Conservation (phyloP, 1,140 invertebrate genomes). For the Microplitis mediator region DNA sequence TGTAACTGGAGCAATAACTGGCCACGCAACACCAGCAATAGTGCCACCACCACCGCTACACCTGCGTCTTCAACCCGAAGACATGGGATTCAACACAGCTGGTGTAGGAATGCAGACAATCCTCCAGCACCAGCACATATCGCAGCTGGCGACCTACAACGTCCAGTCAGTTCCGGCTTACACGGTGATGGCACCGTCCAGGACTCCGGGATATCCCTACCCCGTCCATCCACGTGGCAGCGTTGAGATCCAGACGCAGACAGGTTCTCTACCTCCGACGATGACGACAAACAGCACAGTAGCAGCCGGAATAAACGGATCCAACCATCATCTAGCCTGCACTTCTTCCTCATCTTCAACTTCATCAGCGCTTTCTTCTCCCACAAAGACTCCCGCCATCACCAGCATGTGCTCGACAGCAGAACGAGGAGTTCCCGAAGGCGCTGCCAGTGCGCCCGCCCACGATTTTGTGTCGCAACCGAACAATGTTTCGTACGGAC, state of each 20-base stretch:
- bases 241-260: constrained; percentile 49
- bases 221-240: constrained; percentile 40
- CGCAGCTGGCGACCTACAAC: constrained; percentile 37
- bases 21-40: not conserved
- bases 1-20: no score
- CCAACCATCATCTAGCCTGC: constrained; percentile 26
- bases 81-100: constrained; percentile 40
- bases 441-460: constrained; percentile 66
- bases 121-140: constrained; percentile 40
- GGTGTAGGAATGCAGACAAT: constrained; percentile 40
- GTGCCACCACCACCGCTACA: constrained; percentile 39
- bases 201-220: constrained; percentile 18
- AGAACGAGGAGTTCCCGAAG: constrained; percentile 70
- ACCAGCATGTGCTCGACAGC: constrained; percentile 53
- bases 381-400: constrained; percentile 46
- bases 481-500: constrained; percentile 24
- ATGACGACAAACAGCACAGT: constrained; percentile 24
- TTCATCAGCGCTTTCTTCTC: constrained; percentile 56
- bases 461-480: constrained; percentile 57
- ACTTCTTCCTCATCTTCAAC: constrained; percentile 53
- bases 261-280: constrained; percentile 36
- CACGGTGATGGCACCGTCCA: constrained; percentile 29
- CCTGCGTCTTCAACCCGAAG: constrained; percentile 52
- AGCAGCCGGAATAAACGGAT: constrained; percentile 15
- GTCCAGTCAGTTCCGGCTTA: constrained; percentile 43